Base-by-base conservation (phyloP, 2,888 invertebrate species). In the Achlya flavicornis region DNA sequence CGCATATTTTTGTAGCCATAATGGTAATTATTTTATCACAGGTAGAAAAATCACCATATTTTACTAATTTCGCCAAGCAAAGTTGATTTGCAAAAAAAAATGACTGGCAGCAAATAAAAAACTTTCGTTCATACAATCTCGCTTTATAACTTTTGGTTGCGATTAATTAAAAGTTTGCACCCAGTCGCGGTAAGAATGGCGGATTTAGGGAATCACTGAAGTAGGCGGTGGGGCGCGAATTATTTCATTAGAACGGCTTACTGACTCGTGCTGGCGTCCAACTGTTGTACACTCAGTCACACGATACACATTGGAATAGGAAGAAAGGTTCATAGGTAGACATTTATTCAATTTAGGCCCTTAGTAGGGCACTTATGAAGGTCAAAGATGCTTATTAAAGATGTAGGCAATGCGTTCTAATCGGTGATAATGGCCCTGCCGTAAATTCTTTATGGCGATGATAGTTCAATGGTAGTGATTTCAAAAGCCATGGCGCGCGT, bases 141-240 rank as follows among this genome's bases (percentile, higher is more conserved):
- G 19, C 48, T 19, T 19, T 26, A 26, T 26, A n/a, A 53, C 53
- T 19, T 19, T 53, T 53, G 19, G 16, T 53, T 53, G 16, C 10
- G 63, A 66, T 72, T 70, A 68, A 72, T 70, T 72, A 72, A 65
- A 62, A 65, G 64, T 71, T 70, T 65, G 41, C 48, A 14, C 53
- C 59, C 53, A 61, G 61, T 58, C 46, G 46, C 61, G 19, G 59
- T 10, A 7, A 46, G n/a, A 53, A 53, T 53, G 53, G 48, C 48
- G 16, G 48, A 2, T 46, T 46, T 46, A 46, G 43, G 6, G 48
- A 48, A 48, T 0, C 14, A 16, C 48, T 48, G 41, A 7, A 14
- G 43, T n/a, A 5, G n/a, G 53, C 10, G 19, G 19, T n/a, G 14
- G 4, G 53, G 53, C 16, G 53, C 53, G 53, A 7, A 53, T 53